These are phyloP conservation scores for Scalopus aquaticus DNA, from an alignment of 2,113 vertebrate species.

Conservation along the genomic window DNA sequence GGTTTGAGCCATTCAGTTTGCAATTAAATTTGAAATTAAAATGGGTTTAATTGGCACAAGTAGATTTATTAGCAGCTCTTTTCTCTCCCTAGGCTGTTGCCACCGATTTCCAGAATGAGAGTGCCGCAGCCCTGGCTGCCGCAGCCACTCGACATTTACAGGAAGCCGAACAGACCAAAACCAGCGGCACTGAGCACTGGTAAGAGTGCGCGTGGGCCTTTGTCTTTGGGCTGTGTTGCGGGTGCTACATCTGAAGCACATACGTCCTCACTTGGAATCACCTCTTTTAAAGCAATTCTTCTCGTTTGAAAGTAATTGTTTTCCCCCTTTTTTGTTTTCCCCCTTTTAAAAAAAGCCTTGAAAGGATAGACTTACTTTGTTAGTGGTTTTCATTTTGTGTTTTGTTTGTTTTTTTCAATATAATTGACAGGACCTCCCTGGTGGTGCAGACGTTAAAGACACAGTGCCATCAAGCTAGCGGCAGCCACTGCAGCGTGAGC, in stretches of 20 bases:
- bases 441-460: too few species aligned
- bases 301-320: background rate
- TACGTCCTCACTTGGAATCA: background rate
- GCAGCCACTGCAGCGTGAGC: too few species aligned
- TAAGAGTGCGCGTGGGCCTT: conserved; percentile 71
- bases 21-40: background rate
- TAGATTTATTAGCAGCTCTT: background rate
- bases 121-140: conserved; percentile 94
- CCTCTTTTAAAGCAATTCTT: background rate
- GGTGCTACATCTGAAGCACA: background rate
- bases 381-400: background rate
- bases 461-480: too few species aligned
- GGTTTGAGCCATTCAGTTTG: background rate
- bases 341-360: background rate
- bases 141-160: conserved; percentile 96
- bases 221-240: background rate
- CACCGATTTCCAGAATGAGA: conserved; percentile 98
- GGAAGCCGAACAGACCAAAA: conserved; percentile 96
- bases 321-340: background rate
- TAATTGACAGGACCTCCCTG: too few species aligned
- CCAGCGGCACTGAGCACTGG: conserved; percentile 93
- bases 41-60: background rate
- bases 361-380: background rate
- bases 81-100: conserved; percentile 91
- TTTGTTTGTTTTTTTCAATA: background rate